These are phyloP conservation scores for Clytia hemisphaerica DNA, from an alignment of 30 jellyfish, hydroid and myxozoan genomes.

Conservation along the genomic window DNA sequence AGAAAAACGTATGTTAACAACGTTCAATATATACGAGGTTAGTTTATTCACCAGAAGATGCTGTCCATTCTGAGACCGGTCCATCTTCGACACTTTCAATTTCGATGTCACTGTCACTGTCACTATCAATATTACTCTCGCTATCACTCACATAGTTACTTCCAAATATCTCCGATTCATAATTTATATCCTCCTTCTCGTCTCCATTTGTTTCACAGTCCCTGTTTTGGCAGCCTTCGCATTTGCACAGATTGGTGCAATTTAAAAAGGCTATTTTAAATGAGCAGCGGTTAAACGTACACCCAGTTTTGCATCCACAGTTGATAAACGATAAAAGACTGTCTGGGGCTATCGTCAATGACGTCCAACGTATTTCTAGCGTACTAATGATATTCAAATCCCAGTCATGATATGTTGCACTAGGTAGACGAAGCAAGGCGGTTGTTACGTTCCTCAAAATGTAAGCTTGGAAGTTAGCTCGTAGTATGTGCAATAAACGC, in stretches of 20 bases:
- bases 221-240: constrained; percentile 35
- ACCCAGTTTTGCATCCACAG: constrained; percentile 48
- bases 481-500: constrained; percentile 21
- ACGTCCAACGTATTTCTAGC: constrained; percentile 19
- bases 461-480: constrained; percentile 50
- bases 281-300: constrained; percentile 44
- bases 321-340: constrained; percentile 23
- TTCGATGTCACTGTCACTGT: too few species aligned
- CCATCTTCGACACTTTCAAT: too few species aligned
- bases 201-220: too few species aligned
- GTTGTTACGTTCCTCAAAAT: constrained; percentile 47
- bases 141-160: constrained; percentile 4
- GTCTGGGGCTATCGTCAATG: constrained; percentile 49
- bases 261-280: constrained; percentile 28
- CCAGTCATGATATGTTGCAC: constrained; percentile 39
- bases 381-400: neutral
- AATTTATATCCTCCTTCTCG: neutral
- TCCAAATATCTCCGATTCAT: neutral
- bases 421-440: constrained; percentile 24
- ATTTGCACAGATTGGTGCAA: constrained; percentile 47
- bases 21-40: too few species aligned
- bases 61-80: too few species aligned
- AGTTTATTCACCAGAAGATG: too few species aligned
- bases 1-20: too few species aligned
- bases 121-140: too few species aligned